Evolutionary conservation across 92 coral and sea anemone species (phyloP).

Genomic region (Paragorgia papillata): DNA sequence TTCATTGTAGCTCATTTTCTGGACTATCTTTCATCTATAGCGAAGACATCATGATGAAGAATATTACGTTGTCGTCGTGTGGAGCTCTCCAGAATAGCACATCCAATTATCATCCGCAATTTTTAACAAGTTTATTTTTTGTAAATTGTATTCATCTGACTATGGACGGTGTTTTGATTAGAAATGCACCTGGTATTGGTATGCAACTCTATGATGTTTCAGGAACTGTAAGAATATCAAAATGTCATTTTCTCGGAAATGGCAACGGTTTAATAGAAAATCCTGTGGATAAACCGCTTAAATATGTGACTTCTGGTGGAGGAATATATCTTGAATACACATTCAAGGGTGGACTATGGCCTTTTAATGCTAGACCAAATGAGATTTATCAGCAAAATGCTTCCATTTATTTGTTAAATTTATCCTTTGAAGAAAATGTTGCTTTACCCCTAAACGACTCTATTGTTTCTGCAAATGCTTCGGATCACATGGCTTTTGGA

Average conservation of each 20-base stretch:
- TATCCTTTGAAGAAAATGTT: conserved; percentile 59
- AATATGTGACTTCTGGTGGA: conserved; percentile 64
- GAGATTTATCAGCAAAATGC: conserved; percentile 56
- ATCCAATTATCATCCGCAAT: conserved; percentile 50
- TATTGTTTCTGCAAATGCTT: conserved; percentile 26
- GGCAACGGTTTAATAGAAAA: background rate
- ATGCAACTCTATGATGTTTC: conserved; percentile 61
- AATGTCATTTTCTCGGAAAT: conserved; percentile 55
- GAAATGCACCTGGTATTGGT: conserved; percentile 69
- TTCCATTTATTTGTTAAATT: conserved; percentile 40
- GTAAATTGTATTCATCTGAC: conserved; percentile 74
- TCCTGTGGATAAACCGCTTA: background rate
- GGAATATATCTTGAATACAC: conserved; percentile 78
- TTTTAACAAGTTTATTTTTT: conserved; percentile 68
- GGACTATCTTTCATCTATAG: conserved; percentile 68
- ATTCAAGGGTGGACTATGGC: conserved; percentile 58
- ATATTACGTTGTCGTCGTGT: conserved; percentile 59
- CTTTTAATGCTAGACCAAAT: conserved; percentile 54
- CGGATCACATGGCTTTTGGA: conserved; percentile 73
- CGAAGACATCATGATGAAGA: conserved; percentile 53
- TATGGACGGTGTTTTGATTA: conserved; percentile 43
- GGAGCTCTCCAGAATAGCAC: conserved; percentile 79
- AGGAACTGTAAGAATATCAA: conserved; percentile 59
- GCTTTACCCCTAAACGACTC: conserved; percentile 49
- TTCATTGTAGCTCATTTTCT: conserved; percentile 50